Evolutionary conservation across 1,140 invertebrate genomes (phyloP).

Genomic region (Calliopsis andreniformis): DNA sequence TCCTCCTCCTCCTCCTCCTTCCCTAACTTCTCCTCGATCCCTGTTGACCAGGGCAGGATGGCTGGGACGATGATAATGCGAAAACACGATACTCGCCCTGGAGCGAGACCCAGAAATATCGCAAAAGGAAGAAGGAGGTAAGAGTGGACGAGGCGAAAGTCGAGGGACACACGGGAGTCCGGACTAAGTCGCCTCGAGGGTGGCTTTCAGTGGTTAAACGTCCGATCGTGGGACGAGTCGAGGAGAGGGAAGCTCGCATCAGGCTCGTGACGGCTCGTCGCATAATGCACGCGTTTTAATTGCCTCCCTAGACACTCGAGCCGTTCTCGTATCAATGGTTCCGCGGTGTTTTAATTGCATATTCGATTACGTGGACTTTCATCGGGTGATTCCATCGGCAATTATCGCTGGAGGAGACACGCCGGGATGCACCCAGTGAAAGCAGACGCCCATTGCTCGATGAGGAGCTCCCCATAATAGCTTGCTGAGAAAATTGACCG

Average conservation of each 20-base stretch:
- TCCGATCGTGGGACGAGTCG: slow-evolving; percentile 14
- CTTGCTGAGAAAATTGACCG: slow-evolving; percentile 17
- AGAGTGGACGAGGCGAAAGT: slow-evolving; percentile 27
- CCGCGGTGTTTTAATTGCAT: slow-evolving; percentile 62
- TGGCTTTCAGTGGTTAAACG: slow-evolving; percentile 41
- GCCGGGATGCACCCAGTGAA: slow-evolving; percentile 33
- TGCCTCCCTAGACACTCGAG: slow-evolving; percentile 52
- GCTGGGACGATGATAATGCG: slow-evolving; percentile 51
- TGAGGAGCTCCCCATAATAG: no score
- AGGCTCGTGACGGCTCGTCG: slow-evolving; percentile 45
- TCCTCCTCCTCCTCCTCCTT: slow-evolving; percentile 12
- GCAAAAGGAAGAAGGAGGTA: slow-evolving; percentile 29
- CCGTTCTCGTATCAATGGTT: slow-evolving; percentile 63
- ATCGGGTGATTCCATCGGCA: slow-evolving; percentile 50
- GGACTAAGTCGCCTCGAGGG: slow-evolving; percentile 24
- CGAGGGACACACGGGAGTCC: slow-evolving; percentile 30
- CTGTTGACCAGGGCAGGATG: no score
- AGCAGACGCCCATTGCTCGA: slow-evolving; percentile 19
- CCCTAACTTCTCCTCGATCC: neutral
- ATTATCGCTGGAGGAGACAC: slow-evolving; percentile 45
- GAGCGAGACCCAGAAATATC: slow-evolving; percentile 22
- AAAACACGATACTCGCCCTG: slow-evolving; percentile 54
- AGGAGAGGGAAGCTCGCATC: neutral
- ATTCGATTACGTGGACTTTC: slow-evolving; percentile 60
- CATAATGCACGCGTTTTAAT: slow-evolving; percentile 62